phyloP scores from a whole-genome alignment of 2,888 invertebrate genomes.

The Pelosia muscerda region DNA sequence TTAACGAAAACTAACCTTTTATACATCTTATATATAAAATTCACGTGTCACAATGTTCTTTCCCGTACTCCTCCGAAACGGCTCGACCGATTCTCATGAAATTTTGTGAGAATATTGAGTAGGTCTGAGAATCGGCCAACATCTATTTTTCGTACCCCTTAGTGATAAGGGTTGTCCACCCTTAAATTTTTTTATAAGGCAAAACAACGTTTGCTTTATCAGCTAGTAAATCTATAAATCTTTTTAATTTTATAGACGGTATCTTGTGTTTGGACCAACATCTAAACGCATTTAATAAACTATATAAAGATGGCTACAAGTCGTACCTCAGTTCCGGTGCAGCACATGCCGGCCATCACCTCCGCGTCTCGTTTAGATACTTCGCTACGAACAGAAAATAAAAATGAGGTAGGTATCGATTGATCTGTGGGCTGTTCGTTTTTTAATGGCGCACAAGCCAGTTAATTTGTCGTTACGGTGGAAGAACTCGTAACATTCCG shows the following conservation, averaged over 20 bases:
- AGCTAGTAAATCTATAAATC: too few relatives aligned
- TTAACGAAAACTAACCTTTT: too few relatives aligned
- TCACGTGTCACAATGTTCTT: too few relatives aligned
- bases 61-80: too few relatives aligned
- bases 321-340: conserved; percentile 66
- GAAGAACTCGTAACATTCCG: not conserved
- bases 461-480: conserved; percentile 6
- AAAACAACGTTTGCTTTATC: too few relatives aligned
- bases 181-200: too few relatives aligned
- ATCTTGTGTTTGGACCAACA: conserved; percentile 70
- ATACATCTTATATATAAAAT: too few relatives aligned
- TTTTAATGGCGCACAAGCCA: not conserved
- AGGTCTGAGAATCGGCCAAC: too few relatives aligned
- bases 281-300: conserved; percentile 8
- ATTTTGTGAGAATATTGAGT: too few relatives aligned
- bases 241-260: not conserved
- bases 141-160: too few relatives aligned
- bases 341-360: conserved; percentile 71
- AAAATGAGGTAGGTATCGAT: conserved; percentile 25
- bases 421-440: conserved; percentile 23
- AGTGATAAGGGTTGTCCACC: too few relatives aligned
- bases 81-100: too few relatives aligned
- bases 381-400: conserved; percentile 58
- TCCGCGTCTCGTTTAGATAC: conserved; percentile 70
- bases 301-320: not conserved